Evolutionary conservation across 2,113 vertebrate genomes (phyloP).

Genomic region (Callipepla squamata): DNA sequence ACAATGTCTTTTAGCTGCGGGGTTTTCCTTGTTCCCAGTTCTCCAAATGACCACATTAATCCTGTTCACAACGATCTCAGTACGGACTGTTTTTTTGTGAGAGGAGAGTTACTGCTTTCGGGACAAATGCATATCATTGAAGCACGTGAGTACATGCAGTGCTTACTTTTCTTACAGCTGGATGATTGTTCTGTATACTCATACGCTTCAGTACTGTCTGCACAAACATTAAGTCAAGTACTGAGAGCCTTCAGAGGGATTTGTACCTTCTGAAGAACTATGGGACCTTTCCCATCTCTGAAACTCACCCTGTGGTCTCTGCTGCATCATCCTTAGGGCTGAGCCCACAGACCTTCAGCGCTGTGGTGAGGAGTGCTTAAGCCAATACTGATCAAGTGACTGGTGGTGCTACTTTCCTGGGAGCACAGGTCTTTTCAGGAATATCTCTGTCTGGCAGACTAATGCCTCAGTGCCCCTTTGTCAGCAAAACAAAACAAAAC

Average conservation of each 20-base stretch:
- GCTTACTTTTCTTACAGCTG: neutral
- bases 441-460: neutral
- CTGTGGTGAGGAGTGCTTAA: neutral
- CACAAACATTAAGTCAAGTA: neutral
- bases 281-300: neutral
- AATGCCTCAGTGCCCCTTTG: neutral
- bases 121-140: neutral
- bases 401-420: neutral
- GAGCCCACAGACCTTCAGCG: neutral
- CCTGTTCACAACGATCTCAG: neutral
- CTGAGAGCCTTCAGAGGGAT: neutral
- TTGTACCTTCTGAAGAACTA: neutral
- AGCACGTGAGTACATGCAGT: neutral
- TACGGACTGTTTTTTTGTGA: neutral
- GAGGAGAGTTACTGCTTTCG: neutral
- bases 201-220: neutral
- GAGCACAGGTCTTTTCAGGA: neutral
- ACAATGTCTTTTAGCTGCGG: neutral
- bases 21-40: neutral
- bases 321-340: neutral
- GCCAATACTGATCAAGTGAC: neutral
- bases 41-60: neutral
- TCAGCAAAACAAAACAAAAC: neutral
- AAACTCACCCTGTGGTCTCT: neutral
- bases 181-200: neutral